Evolutionary conservation across 2,888 invertebrate genomes (phyloP).

Genomic region (Penaeus monodon): DNA sequence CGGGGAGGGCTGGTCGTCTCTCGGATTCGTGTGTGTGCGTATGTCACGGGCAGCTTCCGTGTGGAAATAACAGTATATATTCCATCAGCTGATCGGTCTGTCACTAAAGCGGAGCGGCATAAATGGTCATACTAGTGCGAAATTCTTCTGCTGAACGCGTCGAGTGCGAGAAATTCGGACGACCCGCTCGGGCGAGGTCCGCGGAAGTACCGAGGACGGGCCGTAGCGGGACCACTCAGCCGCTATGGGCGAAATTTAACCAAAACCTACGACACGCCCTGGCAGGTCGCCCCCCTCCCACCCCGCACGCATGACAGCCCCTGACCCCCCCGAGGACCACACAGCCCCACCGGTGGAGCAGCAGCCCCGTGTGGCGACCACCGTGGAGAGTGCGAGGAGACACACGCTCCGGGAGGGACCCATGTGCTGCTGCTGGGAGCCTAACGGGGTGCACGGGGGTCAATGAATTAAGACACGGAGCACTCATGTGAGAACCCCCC

Average conservation of each 20-base stretch:
- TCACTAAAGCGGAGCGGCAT: conserved; percentile 5
- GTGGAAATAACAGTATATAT: conserved; percentile 52
- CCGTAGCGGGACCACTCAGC: conserved; percentile 44
- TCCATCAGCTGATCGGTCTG: conserved; percentile 43
- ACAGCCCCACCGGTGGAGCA: conserved; percentile 2
- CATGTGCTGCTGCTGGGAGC: conserved; percentile 29
- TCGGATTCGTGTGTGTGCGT: conserved; percentile 52
- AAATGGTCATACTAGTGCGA: conserved; percentile 10
- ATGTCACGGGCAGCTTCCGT: conserved; percentile 60
- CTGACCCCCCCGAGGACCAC: conserved; percentile 14
- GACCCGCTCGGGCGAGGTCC: conserved; percentile 38
- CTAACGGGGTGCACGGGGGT: conserved; percentile 55
- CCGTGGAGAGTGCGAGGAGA: conserved; percentile 34
- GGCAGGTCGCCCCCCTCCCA: conserved; percentile 14
- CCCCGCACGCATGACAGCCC: neutral
- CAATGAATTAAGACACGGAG: conserved; percentile 58
- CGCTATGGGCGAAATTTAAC: conserved; percentile 50
- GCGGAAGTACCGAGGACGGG: conserved; percentile 39
- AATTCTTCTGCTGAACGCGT: conserved; percentile 4
- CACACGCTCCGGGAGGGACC: neutral
- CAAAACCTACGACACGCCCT: conserved; percentile 50
- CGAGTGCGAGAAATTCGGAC: neutral
- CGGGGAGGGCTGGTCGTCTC: conserved; percentile 52
- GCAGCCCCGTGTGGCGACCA: conserved; percentile 23
- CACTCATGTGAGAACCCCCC: conserved; percentile 54